Percentiles rank a stretch among this genome's conserved stretches.
These are phyloP conservation scores for Notechis scutatus DNA, from an alignment of 2,113 vertebrate genomes.

Conservation along the genomic window DNA sequence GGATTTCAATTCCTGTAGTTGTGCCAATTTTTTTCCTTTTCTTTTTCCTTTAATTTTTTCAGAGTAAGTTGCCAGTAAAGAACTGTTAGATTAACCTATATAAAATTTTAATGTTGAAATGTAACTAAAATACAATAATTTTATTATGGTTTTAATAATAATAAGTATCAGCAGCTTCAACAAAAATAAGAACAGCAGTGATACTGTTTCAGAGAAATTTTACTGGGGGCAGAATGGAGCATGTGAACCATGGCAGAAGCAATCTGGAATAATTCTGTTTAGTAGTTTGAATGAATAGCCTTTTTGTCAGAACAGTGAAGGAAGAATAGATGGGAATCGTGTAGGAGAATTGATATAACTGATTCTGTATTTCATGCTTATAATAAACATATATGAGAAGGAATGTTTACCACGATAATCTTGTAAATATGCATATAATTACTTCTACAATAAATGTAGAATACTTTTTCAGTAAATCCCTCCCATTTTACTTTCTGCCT, in stretches of 20 bases:
- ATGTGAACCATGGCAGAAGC: constrained; percentile 25
- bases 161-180: not conserved
- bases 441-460: not conserved
- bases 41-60: not conserved
- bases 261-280: constrained; percentile 30
- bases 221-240: constrained; percentile 39
- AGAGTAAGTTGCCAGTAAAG: not conserved
- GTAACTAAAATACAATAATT: constrained; percentile 3
- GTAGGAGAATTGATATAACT: constrained; percentile 41
- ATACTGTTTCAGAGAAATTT: constrained; percentile 46
- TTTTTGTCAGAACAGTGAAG: constrained; percentile 48
- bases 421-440: constrained; percentile 13
- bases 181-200: not conserved
- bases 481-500: not conserved
- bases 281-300: constrained; percentile 47
- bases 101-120: not conserved
- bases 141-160: not conserved
- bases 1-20: not conserved
- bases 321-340: constrained; percentile 37
- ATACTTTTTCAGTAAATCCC: not conserved
- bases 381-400: constrained; percentile 1
- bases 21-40: not conserved
- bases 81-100: not conserved
- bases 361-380: constrained; percentile 21
- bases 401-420: constrained; percentile 11